Base-by-base conservation (phyloP, 2,797 vertebrate genomes). In the Halcyon chelicuti region DNA sequence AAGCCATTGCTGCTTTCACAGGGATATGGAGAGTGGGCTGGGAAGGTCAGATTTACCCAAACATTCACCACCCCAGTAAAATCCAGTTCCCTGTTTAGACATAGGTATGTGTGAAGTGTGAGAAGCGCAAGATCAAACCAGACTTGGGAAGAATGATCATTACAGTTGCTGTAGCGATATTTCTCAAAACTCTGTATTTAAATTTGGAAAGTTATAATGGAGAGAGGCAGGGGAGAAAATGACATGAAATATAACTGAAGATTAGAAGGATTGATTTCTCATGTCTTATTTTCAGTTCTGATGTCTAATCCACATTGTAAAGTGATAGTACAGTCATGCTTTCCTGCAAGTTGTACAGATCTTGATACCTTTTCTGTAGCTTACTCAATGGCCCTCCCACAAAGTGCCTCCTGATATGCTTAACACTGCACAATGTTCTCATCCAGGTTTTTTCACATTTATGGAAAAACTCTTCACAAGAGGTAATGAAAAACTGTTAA, bases 401-500 rank as follows among this genome's bases (percentile, higher is more conserved):
- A 12, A 11, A 74, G 35, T 89, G 29, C 23, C 25, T 75, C 40
- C 60, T 85, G 35, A 84, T 62, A 73, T 6, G 46, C 51, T 92
- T 73, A 89, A 35, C 80, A 68, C 33, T 79, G 72, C 67, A 92
- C 60, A 94, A 37, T 26, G 49, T 72, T 91, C 76, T 96, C 90
- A 96, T 71, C n/a, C 55, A 79, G 52, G 61, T 47, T 57, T 66
- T 92, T 31, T 83, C 22, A 29, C 14, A 90, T 86, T 73, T 72
- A 63, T 58, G 57, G 22, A 80, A 76, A 94, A 72, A 37, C 10
- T 96, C 47, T 65, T 74, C 82, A 94, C 2, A 94, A 73, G 7
- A 94, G 76, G 66, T 55, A 93, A 70, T 67, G 37, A 95, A 93
- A 88, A 72, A 84, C 23, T 47, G 95, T 92, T 88, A 68, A 52